Evolutionary conservation across 2,113 vertebrate species (phyloP), one percentile per base, ranked within the genome.

Genomic region (Carollia perspicillata): DNA sequence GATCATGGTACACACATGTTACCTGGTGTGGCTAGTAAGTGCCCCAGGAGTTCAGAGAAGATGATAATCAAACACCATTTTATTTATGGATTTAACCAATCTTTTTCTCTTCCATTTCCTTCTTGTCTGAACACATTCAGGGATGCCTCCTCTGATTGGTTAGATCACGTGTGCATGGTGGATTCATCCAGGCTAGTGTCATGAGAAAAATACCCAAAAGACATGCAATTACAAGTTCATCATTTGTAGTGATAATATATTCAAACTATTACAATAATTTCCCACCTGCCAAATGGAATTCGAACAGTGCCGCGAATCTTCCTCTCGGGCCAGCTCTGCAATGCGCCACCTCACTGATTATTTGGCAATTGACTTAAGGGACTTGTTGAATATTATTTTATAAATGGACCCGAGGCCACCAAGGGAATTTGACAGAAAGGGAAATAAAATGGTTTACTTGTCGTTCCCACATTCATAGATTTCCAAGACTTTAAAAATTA

Each of bases 401-500:
- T 55, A 79, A 28, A 5, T 28, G 69, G 44, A 40, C 13, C 42
- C 5, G 13, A 95, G 71, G 90, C 55, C 44, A 90, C 26, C 20
- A 80, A 35, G 33, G 65, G 79, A 96, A 95, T 92, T 65, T 79
- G 51, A 83, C 44, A 42, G 53, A 86, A 92, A 40, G 53, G 4
- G 12, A 96, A 55, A 90, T 69, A 40, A 6, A 68, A 30, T 53
- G 14, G 69, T 26, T 92, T 35, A 71, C 88, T 75, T 88, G 66
- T 40, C 3, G 8, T 28, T 13, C 80, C 66, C 80, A 58, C 0
- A 49, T 74, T 37, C 44, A 28, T 30, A 95, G 26, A 63, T 42
- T 92, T 72, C 35, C 37, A 90, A 78, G 44, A 63, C 37, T 71
- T 88, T 79, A 58, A 81, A 96, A 96, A 66, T 10, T 13, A 23